These are phyloP conservation scores for Drosophila rhopaloa DNA, from an alignment of 1,140 invertebrate genomes.

Conservation along the genomic window DNA sequence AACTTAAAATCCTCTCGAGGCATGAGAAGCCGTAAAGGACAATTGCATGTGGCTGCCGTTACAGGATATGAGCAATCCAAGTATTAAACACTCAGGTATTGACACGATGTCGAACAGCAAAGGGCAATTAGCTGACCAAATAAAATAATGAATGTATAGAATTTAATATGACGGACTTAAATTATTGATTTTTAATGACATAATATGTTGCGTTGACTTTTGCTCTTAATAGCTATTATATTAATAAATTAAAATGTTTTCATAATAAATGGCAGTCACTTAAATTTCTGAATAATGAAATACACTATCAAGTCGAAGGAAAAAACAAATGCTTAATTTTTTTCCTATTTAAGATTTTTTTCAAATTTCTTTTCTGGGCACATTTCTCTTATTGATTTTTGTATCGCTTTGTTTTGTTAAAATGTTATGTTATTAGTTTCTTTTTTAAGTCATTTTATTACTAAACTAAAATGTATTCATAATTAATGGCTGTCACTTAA, in stretches of 20 bases:
- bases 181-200: neutral
- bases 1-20: constrained; percentile 66
- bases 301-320: no score
- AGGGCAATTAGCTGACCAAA: neutral
- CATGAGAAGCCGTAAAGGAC: constrained; percentile 28
- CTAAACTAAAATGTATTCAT: neutral
- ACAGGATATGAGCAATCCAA: constrained; percentile 24
- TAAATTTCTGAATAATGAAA: neutral
- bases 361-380: no score
- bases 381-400: neutral
- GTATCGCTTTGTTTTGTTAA: no score
- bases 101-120: neutral
- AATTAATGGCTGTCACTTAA: neutral
- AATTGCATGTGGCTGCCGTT: constrained; percentile 29
- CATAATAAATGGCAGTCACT: neutral
- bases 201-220: neutral
- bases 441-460: neutral
- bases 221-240: neutral
- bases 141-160: neutral
- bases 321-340: no score
- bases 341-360: neutral
- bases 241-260: neutral
- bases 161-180: neutral
- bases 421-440: neutral
- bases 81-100: constrained; percentile 5